Evolutionary conservation across 2,888 invertebrate genomes (phyloP), one percentile per base, ranked within the genome.

Genomic region (Idaea aversata): DNA sequence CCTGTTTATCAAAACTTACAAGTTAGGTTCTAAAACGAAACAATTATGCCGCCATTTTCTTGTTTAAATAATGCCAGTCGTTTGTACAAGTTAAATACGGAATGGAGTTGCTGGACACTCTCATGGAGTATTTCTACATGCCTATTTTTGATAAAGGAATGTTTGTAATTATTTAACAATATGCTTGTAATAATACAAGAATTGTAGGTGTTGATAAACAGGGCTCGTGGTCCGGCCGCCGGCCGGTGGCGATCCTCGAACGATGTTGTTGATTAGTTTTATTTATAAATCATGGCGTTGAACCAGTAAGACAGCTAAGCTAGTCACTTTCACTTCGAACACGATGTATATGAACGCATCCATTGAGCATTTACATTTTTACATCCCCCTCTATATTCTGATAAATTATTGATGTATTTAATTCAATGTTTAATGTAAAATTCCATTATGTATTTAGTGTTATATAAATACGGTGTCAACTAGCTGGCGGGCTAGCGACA

Each of bases 201-300:
- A 25, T 25, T 2, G 25, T 25, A 25, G 3, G 25, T 25, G 25
- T 25, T 25, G 25, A 25, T 25, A 25, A 25, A 25, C 25, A 25
- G 25, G 25, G 25, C 25, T 1, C 25, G 25, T 25, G 25, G 25
- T 2, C 25, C 25, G 5, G 47, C 47, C 47, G 10, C n/a, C 10
- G 5, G 47, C 47, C 47, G 10, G 13, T 47, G 13, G 47, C 47
- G 13, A 25, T 25, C 25, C 47, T 60, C 62, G 7, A 15, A 35
- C 35, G 47, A 25, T 68, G 77, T 87, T 88, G 88, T 88, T 88
- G 79, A 87, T 88, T 88, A 88, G 88, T 88, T 88, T 85, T 88
- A 87, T 83, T 80, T 78, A 65, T 70, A 69, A 72, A 78, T 79
- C 76, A 74, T 75, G 77, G 69, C 69, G 73, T 71, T 68, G 63